Base-by-base conservation (phyloP, 2,113 vertebrate species). In the Trematomus loennbergii region DNA sequence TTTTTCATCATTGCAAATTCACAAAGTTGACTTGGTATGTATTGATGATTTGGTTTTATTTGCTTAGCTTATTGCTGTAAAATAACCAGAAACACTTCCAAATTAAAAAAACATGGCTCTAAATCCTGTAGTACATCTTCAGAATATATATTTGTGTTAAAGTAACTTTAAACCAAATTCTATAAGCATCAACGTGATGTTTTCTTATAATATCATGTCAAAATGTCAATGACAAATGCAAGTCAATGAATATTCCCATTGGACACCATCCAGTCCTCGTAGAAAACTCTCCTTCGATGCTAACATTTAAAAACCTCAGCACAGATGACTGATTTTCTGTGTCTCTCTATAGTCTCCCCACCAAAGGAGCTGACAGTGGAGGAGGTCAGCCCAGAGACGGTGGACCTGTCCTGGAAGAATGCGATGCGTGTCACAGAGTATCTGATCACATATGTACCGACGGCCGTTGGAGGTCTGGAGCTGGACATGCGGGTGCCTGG, bases 401-500 rank as follows among this genome's bases (percentile, higher is more conserved):
- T 99, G 68, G 97, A 99, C 80, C 81, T 99, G 72, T 94, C 97
- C 75, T 99, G 98, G 98, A 95, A 94, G 49, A 98, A 99, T 3
- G 97, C 98, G 91, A 98, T 99, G 84, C 87, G 92, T 0, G 98
- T 99, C 82, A 96, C 95, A 0, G 94, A 97, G 82, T 99, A 99
- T 91, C 95, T 97, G 0, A 71, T 99, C 73, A 95, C 95, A 59
- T 99, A 99, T 3, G 89, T 94, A 0, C 98, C 98, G 15, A 99
- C 98, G 0, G 87, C 95, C 1, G 89, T 78, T 0, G 97, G 96
- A 1, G 98, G 98, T 71, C 91, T 99, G 78, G 96, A 98, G 82
- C 90, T 99, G 89, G 95, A 99, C 75, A 95, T 97, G 87, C 93
- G 93, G 0, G 98, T 99, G 1, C 94, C 97, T 11, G 98, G 98